Evolutionary conservation across 2,888 invertebrate genomes (phyloP), one percentile per base, ranked within the genome.

Genomic region (Operophtera brumata): DNA sequence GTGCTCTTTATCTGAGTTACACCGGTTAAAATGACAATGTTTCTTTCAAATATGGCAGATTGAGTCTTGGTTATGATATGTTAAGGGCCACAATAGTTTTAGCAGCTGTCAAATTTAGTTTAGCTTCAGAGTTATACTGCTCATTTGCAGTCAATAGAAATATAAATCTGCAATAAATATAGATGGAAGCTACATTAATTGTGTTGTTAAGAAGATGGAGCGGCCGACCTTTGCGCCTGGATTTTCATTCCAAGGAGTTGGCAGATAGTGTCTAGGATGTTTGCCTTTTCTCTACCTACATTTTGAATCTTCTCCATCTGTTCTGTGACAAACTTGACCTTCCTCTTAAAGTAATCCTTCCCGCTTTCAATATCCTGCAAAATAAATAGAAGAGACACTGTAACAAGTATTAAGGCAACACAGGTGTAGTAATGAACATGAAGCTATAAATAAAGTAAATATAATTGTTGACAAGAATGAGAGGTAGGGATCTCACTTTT

Each of bases 281-380:
- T 94, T 57, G 93, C 94, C 80, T 98, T 98, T 75, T 98, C 96
- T 47, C 94, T 86, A 2, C 96, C 94, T 60, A 96, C 85, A 32
- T 91, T 86, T 82, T 97, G 97, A 51, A 98, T 94, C 88, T 97
- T 97, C 75, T 97, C 97, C 92, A 98, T 97, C 90, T 99, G 98
- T 75, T 97, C 96, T 0, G 96, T 95, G 0, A 99, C 94, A 90
- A 96, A 98, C 61, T 95, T 93, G 0, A 96, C 94, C 90, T 97
- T 97, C 47, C 98, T 92, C 78, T 96, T 95, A 78, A 99, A 99
- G 76, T 98, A 99, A 71, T 97, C 96, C 79, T 96, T 95, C 0
- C 97, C 97, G 55, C 94, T 94, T 14, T 92, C 93, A 57, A 96
- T 91, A 71, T 94, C 93, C 94, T 96, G 67, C 11, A 80, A 82